A percentile compares a stretch with the other conserved stretches of the same genome.
These are phyloP conservation scores for Leucopternis melanops DNA, from an alignment of 2,113 vertebrate species.

Conservation along the genomic window DNA sequence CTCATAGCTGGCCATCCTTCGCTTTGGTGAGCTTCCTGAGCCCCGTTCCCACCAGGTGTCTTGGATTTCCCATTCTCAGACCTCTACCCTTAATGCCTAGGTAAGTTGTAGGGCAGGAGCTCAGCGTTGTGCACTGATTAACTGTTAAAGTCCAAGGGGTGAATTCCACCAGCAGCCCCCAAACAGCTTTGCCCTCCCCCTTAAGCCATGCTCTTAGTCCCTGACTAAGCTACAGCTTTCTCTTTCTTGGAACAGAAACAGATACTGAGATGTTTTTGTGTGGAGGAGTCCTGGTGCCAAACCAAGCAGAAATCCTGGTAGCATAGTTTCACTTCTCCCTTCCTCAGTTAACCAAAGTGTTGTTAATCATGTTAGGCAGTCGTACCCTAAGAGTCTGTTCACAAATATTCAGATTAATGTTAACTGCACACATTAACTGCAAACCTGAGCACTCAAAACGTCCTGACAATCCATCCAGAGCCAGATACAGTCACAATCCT, in stretches of 20 bases:
- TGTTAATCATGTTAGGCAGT: background rate
- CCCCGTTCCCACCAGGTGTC: background rate
- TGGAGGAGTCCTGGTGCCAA: background rate
- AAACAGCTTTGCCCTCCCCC: background rate
- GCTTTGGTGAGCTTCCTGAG: background rate
- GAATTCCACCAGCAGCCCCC: background rate
- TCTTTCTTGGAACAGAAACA: background rate
- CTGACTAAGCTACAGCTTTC: background rate
- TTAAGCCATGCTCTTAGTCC: background rate
- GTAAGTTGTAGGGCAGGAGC: background rate
- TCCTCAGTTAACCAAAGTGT: background rate
- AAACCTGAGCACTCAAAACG: background rate
- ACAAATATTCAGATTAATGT: background rate
- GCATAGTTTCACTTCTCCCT: background rate
- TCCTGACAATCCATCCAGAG: background rate
- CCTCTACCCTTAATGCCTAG: background rate
- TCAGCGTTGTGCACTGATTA: background rate
- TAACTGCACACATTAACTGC: background rate
- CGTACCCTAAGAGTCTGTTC: background rate
- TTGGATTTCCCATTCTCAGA: background rate
- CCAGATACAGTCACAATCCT: background rate
- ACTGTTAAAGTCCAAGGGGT: no score
- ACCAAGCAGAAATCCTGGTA: background rate
- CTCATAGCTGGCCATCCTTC: background rate
- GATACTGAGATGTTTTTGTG: background rate